phyloP scores from a whole-genome alignment of 2,797 vertebrate genomes.

The Enteromius anoplus region DNA sequence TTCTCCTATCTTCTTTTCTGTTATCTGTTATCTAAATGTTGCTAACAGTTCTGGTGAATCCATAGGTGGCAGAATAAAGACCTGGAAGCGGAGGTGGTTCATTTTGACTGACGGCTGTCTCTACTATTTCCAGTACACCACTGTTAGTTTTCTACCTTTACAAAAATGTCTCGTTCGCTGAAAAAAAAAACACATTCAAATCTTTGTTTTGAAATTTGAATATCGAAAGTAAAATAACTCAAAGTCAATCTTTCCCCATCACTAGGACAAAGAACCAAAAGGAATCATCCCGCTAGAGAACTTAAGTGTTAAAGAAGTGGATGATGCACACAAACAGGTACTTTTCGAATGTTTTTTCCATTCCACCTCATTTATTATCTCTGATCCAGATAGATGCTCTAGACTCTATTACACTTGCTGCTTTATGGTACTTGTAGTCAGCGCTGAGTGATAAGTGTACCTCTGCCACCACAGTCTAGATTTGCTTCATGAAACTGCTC shows the following conservation, averaged over 20 bases:
- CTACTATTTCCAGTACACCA: slow-evolving; percentile 95
- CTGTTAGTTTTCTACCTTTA: slow-evolving; percentile 74
- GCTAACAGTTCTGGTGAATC: neutral
- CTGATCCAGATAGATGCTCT: neutral
- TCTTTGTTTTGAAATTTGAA: too few species aligned
- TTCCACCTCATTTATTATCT: neutral
- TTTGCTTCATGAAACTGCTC: neutral
- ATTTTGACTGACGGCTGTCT: slow-evolving; percentile 94
- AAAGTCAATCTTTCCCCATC: neutral
- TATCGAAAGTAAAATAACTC: neutral
- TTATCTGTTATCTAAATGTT: neutral
- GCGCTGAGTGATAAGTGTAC: neutral
- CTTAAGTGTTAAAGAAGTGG: slow-evolving; percentile 81
- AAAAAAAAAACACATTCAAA: neutral
- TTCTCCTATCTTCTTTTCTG: neutral
- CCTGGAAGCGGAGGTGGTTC: slow-evolving; percentile 97
- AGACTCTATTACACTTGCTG: neutral
- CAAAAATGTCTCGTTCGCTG: neutral
- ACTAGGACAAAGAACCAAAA: slow-evolving; percentile 91
- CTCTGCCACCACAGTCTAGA: neutral
- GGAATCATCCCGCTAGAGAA: slow-evolving; percentile 96
- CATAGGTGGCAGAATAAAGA: slow-evolving; percentile 93
- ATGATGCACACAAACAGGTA: slow-evolving; percentile 86
- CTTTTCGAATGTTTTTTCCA: neutral
- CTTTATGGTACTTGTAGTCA: neutral